These are phyloP conservation scores for Bibio marci DNA, from an alignment of 2,888 invertebrate genomes.

Conservation along the genomic window DNA sequence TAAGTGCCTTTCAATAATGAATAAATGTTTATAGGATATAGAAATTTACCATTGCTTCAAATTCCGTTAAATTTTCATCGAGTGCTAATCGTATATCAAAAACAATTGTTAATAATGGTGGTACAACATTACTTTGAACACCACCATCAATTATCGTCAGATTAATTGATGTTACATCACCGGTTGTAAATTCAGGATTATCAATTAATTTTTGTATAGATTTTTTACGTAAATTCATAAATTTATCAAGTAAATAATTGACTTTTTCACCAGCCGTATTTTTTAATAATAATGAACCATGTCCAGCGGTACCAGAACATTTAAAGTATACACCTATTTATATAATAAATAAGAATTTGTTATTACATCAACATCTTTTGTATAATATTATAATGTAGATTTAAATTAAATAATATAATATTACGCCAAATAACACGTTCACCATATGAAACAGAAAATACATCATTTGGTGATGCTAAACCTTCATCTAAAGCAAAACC, in stretches of 20 bases:
- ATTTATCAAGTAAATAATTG: slow-evolving; percentile 39
- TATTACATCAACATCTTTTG: too few relatives aligned
- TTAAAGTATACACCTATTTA: slow-evolving; percentile 46
- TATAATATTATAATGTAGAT: background rate
- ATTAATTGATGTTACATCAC: slow-evolving; percentile 61
- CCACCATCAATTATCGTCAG: slow-evolving; percentile 55
- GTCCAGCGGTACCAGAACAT: slow-evolving; percentile 54
- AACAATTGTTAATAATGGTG: slow-evolving; percentile 44
- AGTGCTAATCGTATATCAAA: slow-evolving; percentile 48
- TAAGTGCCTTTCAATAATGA: background rate
- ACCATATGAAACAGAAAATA: slow-evolving; percentile 41
- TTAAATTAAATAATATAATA: slow-evolving; percentile 22
- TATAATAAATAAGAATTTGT: too few relatives aligned
- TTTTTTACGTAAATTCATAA: slow-evolving; percentile 41
- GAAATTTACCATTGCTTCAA: slow-evolving; percentile 44
- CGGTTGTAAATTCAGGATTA: slow-evolving; percentile 35
- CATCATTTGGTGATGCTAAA: slow-evolving; percentile 48
- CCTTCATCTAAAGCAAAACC: slow-evolving; percentile 72
- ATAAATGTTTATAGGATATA: too few relatives aligned
- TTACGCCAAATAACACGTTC: slow-evolving; percentile 55
- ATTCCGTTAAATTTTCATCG: slow-evolving; percentile 35
- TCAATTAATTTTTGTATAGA: slow-evolving; percentile 37
- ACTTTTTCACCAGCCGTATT: slow-evolving; percentile 61
- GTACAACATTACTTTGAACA: slow-evolving; percentile 66
- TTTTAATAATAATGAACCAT: slow-evolving; percentile 52